Base-by-base conservation (phyloP, 2,113 vertebrate genomes). In the Hippocampus comes region DNA sequence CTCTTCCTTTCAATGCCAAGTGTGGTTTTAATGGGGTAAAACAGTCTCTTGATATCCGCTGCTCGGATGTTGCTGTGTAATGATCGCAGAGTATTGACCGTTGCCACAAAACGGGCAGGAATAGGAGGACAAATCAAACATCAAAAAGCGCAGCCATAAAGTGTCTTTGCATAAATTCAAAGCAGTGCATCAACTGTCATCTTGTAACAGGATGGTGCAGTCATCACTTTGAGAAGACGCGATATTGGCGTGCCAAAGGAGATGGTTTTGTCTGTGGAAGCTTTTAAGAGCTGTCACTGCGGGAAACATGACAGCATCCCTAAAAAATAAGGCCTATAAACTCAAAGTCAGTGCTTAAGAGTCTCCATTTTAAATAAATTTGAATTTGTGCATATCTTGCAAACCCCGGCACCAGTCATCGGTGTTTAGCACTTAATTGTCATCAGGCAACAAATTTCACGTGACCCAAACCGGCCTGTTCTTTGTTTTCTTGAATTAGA, bases 301-400 rank as follows among this genome's bases (percentile, higher is more conserved):
- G 10, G 56, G 67, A 75, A 84, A 87, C 82, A 77, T 85, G 88
- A 89, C 87, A 83, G 87, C 77, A 2, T 15, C 60, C 78, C 90
- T 88, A 89, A 89, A 91, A 90, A 90, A 89, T 88, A 90, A 88
- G 85, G 86, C 63, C 75, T 86, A 86, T 86, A 75, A 89, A 84
- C 77, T 90, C 88, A 84, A 79, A 89, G 89, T 89, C 89, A 20
- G 74, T 88, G 66, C 87, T 87, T 90, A 87, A 86, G 81, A 90
- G 79, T 78, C 77, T 73, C 68, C 70, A 77, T 68, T 73, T 61
- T 59, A 64, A 80, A 79, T 83, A 88, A 83, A 73, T 4, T 59
- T 84, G 76, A 63, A 83, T 82, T 74, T 38, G 56, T 76, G 75
- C 53, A 68, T 75, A 65, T 63, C 65, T 42, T 73, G n/a, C 57